These are phyloP conservation scores for Sphaeridia pumilis DNA, from an alignment of 2,888 invertebrate genomes.

Conservation along the genomic window DNA sequence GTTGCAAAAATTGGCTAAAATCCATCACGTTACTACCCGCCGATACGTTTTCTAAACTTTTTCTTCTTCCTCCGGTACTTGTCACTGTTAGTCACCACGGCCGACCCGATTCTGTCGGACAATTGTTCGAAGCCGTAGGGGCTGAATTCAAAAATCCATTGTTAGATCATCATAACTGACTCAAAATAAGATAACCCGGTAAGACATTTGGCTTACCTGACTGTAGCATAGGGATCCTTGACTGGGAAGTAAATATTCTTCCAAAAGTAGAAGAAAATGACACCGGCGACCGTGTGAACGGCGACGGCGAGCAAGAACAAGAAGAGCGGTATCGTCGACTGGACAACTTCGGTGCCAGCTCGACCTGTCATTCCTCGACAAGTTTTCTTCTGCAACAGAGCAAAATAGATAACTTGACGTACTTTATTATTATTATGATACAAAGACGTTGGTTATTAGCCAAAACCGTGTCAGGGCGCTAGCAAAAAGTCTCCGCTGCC, in stretches of 20 bases:
- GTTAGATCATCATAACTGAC: not conserved
- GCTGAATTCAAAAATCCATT: conserved; percentile 5
- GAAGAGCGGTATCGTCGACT: conserved; percentile 26
- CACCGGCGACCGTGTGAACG: conserved; percentile 19
- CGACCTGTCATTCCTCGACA: not conserved
- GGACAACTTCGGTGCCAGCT: conserved; percentile 12
- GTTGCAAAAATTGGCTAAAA: not conserved
- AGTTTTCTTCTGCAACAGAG: not conserved
- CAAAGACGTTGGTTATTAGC: no score
- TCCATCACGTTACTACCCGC: not conserved
- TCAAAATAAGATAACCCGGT: not conserved
- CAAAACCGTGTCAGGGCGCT: no score
- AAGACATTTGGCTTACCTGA: conserved; percentile 17
- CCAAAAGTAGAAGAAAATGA: conserved; percentile 27
- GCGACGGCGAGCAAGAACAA: conserved; percentile 18
- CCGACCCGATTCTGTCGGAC: not conserved
- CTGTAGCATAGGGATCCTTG: conserved; percentile 29
- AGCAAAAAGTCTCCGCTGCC: no score
- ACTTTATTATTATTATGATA: no score
- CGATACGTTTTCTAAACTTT: not conserved
- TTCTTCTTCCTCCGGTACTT: not conserved
- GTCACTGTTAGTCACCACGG: not conserved
- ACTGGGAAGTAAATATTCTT: conserved; percentile 25
- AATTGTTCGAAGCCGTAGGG: conserved; percentile 2
- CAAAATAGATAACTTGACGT: no score